Base-by-base conservation (phyloP, 2,888 invertebrate species). In the Aphodius sticticus region DNA sequence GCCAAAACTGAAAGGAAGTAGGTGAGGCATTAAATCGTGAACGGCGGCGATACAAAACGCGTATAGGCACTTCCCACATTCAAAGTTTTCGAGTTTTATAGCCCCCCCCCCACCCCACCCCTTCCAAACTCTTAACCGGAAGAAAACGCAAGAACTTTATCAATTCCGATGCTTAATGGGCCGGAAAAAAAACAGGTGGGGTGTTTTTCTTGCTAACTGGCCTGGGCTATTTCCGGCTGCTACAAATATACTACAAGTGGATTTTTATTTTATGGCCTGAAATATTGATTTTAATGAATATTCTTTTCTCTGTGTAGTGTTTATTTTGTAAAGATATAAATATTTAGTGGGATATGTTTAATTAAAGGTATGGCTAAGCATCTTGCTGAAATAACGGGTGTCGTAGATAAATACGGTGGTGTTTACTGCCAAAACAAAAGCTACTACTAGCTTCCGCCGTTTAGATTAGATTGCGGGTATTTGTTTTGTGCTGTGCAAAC, bases 21-120 rank as follows among this genome's bases (percentile, higher is more conserved):
- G 53, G 53, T 53, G 53, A 53, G 12, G 3, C 53, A 5, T 53
- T 53, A 53, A 53, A 53, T 5, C 53, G 53, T 12, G 53, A 53
- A 53, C 53, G 53, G 53, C 53, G 53, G 53, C 53, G 53, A 53
- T 53, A 53, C 53, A 53, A 53, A 53, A 53, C 53, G 53, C 53
- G 53, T 53, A 53, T 53, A 53, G 53, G 53, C 53, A 12, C 53
- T 53, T 12, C 7, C 53, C 53, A 53, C 53, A 53, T 53, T 53
- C 53, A 53, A 53, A 53, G 53, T 53, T 53, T 53, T 53, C 53
- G 53, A 53, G 53, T 53, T 53, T 53, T 53, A 53, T 53, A 12
- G 53, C 53, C 53, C 53, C 53, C 12, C 53, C 53, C 26, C 26
- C 26, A 1, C 26, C 26, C 3, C 26, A 1, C 26, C 26, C 26